Percentiles rank a stretch among this genome's conserved stretches.
phyloP scores from a whole-genome alignment of 2,113 vertebrate genomes.

The Acanthochromis polyacanthus region DNA sequence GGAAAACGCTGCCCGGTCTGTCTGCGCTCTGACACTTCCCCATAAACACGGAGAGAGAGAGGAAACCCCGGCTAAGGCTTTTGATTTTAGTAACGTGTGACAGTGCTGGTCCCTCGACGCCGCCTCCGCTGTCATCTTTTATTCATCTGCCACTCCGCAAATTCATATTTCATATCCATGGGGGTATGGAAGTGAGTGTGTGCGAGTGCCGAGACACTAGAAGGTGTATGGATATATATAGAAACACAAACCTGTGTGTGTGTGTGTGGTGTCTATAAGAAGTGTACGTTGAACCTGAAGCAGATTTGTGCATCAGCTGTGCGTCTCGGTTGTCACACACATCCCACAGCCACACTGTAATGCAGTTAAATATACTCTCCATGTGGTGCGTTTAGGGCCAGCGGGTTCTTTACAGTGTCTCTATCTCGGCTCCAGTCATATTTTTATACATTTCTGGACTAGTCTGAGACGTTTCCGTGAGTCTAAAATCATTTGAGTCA shows the following conservation, averaged over 20 bases:
- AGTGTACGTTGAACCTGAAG: not conserved
- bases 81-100: slow-evolving; percentile 63
- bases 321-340: slow-evolving; percentile 20
- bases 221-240: too few species aligned
- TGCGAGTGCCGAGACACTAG: not conserved
- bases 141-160: slow-evolving; percentile 66
- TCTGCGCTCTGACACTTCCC: slow-evolving; percentile 52
- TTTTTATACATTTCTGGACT: too few species aligned
- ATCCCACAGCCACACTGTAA: not conserved
- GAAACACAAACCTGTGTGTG: not conserved
- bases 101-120: slow-evolving; percentile 49
- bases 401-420: not conserved
- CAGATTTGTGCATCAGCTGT: slow-evolving; percentile 1
- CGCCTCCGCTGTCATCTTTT: slow-evolving; percentile 64
- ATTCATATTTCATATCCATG: slow-evolving; percentile 65
- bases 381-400: not conserved
- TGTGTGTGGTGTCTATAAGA: not conserved
- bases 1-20: slow-evolving; percentile 24
- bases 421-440: too few species aligned
- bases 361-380: slow-evolving; percentile 6
- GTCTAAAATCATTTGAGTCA: not conserved
- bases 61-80: slow-evolving; percentile 47
- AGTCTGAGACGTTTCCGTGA: too few species aligned
- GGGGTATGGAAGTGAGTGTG: slow-evolving; percentile 18
- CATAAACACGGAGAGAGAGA: slow-evolving; percentile 32